Evolutionary conservation across 1,140 invertebrate genomes (phyloP).

Genomic region (Venturia canescens): DNA sequence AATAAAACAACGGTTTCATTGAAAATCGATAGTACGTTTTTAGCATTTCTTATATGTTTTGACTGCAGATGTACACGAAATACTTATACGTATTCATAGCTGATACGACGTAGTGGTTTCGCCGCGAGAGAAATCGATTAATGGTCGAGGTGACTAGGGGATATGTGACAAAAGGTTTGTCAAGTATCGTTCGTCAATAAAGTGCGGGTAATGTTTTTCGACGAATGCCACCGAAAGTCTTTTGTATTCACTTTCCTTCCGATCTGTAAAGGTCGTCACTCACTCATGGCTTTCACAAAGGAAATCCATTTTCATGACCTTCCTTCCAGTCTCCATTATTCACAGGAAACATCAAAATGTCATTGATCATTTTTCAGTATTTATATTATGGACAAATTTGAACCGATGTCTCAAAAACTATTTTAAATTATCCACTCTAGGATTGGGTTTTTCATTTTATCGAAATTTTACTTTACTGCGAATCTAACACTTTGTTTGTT

Average conservation of each 20-base stretch:
- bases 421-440: too few relatives aligned
- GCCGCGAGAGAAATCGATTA: constrained; percentile 1
- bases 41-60: background rate
- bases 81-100: background rate
- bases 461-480: too few relatives aligned
- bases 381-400: too few relatives aligned
- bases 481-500: too few relatives aligned
- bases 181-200: background rate
- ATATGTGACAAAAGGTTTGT: background rate
- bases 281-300: background rate
- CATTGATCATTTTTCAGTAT: too few relatives aligned
- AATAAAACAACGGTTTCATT: constrained; percentile 37
- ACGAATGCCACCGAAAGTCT: constrained; percentile 26
- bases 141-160: constrained; percentile 12
- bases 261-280: background rate
- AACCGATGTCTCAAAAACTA: too few relatives aligned
- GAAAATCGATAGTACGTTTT: background rate
- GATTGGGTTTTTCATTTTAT: too few relatives aligned
- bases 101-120: background rate
- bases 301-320: background rate
- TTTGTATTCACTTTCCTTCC: constrained; percentile 3
- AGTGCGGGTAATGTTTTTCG: constrained; percentile 31
- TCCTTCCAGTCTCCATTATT: too few relatives aligned
- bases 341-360: too few relatives aligned
- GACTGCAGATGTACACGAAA: background rate